These are phyloP conservation scores for Chroicocephalus ridibundus DNA, from an alignment of 2,113 vertebrate genomes.

Conservation along the genomic window DNA sequence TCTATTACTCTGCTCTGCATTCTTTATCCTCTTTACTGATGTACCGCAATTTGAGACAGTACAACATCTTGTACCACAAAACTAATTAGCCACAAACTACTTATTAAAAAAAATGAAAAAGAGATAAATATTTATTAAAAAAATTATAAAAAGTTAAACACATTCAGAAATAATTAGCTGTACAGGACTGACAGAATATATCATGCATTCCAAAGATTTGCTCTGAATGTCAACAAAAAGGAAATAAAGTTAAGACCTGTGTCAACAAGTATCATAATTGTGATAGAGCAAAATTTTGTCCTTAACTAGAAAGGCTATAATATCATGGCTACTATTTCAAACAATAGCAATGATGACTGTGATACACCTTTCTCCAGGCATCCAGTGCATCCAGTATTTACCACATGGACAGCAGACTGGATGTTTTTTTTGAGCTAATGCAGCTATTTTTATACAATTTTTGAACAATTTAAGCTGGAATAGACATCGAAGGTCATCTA, in stretches of 20 bases:
- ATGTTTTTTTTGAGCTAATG: background rate
- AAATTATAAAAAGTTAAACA: background rate
- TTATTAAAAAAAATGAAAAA: background rate
- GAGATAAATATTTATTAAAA: background rate
- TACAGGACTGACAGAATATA: background rate
- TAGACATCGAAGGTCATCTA: background rate
- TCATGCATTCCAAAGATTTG: background rate
- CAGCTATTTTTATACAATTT: background rate
- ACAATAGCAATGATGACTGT: background rate
- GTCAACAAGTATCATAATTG: background rate
- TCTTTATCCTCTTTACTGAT: background rate
- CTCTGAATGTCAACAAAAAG: background rate
- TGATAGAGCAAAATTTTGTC: background rate
- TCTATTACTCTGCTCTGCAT: background rate
- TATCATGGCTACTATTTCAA: background rate
- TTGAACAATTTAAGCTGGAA: background rate
- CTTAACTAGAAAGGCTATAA: background rate
- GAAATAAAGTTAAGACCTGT: background rate
- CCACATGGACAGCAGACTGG: background rate
- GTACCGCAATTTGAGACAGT: conserved; percentile 1
- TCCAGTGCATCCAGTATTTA: background rate
- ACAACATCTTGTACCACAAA: conserved; percentile 1
- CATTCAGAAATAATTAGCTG: background rate
- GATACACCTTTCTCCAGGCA: background rate
- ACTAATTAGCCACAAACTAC: background rate